Evolutionary conservation across 2,113 vertebrate species (phyloP).

Genomic region (Willisornis vidua): DNA sequence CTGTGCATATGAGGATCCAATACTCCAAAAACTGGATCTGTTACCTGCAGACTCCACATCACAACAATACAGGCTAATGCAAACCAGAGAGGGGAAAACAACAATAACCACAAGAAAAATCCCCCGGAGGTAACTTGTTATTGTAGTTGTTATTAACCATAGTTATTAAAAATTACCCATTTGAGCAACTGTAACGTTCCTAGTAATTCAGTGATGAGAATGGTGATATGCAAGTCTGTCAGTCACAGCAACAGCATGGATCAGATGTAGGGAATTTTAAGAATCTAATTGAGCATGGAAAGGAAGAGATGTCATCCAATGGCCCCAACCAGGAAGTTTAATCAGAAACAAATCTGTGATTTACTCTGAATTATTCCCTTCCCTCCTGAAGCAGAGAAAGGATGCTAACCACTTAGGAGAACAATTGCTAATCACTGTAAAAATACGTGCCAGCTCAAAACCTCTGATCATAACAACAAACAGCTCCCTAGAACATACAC

Average conservation of each 20-base stretch:
- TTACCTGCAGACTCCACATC: not conserved
- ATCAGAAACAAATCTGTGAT: constrained; percentile 34
- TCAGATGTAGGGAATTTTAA: not conserved
- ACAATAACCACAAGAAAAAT: not conserved
- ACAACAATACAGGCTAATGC: not conserved
- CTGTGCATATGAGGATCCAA: not conserved
- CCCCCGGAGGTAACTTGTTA: not conserved
- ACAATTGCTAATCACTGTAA: constrained; percentile 45
- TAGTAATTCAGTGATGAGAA: not conserved
- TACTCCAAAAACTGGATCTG: not conserved
- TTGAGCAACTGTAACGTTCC: not conserved
- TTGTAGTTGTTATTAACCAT: not conserved
- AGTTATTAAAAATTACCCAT: not conserved
- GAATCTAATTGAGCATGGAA: not conserved
- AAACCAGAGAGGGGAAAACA: not conserved
- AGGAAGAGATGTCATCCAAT: not conserved
- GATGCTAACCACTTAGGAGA: constrained; percentile 14
- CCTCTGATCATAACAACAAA: not conserved
- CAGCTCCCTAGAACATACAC: not conserved
- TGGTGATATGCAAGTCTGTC: not conserved
- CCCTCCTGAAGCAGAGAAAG: constrained; percentile 19
- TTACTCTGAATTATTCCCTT: constrained; percentile 43
- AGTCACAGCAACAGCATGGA: not conserved
- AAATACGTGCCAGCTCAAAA: constrained; percentile 10
- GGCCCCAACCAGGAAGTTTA: not conserved